Conservation (phyloP, 2,113 vertebrate genomes). For the Paedocypris sp. region DNA sequence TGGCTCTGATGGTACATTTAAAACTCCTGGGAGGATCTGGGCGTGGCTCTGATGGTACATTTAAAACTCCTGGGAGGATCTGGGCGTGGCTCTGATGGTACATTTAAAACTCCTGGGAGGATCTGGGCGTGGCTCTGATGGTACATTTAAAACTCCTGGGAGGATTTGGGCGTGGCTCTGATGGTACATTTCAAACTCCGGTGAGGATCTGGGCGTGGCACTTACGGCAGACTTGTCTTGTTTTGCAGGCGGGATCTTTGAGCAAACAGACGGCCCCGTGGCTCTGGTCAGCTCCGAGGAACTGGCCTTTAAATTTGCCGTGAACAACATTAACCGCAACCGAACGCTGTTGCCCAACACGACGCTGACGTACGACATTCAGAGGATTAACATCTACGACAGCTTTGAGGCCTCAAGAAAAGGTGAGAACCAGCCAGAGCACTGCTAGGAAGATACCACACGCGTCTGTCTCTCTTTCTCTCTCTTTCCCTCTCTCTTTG, state of each 20-base stretch:
- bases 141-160: slow-evolving; percentile 33
- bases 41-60: too few relatives aligned
- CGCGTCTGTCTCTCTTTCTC: too few relatives aligned
- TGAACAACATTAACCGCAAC: slow-evolving; percentile 97
- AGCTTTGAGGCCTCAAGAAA: slow-evolving; percentile 98
- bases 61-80: slow-evolving; percentile 33
- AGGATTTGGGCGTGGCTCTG: slow-evolving; percentile 12
- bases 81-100: too few relatives aligned
- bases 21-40: slow-evolving; percentile 31
- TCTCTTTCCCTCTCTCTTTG: too few relatives aligned
- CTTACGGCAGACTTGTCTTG: slow-evolving; percentile 16
- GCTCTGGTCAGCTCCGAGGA: slow-evolving; percentile 88
- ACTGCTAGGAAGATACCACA: too few relatives aligned
- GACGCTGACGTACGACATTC: slow-evolving; percentile 95
- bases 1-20: too few relatives aligned
- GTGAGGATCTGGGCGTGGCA: not conserved
- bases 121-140: too few relatives aligned
- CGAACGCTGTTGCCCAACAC: slow-evolving; percentile 94
- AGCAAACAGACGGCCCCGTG: slow-evolving; percentile 83
- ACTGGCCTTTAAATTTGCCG: slow-evolving; percentile 93
- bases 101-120: slow-evolving; percentile 33
- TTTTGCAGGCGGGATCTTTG: slow-evolving; percentile 90
- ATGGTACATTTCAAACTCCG: not conserved
- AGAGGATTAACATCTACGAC: slow-evolving; percentile 98
- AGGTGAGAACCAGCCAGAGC: slow-evolving; percentile 84